phyloP scores from a whole-genome alignment of 1,140 invertebrate genomes.

The Magallana angulata region DNA sequence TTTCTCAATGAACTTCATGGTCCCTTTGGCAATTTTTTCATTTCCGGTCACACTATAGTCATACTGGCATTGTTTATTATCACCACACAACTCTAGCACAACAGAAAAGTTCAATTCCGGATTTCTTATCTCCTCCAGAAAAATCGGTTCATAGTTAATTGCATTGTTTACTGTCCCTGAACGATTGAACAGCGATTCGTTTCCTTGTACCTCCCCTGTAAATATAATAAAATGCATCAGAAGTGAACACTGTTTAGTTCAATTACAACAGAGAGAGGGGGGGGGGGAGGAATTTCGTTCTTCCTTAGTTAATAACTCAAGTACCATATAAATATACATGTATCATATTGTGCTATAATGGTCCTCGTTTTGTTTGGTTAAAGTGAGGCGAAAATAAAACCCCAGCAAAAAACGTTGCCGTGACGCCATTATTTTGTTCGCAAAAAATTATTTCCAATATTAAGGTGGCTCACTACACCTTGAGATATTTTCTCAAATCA shows the following conservation, averaged over 20 bases:
- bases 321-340: too few relatives aligned
- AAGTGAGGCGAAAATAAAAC: too few relatives aligned
- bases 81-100: conserved; percentile 63
- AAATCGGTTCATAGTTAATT: conserved; percentile 55
- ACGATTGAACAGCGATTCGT: conserved; percentile 53
- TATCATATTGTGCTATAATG: too few relatives aligned
- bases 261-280: background rate
- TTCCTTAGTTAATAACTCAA: too few relatives aligned
- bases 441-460: too few relatives aligned
- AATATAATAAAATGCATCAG: background rate
- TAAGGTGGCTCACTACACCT: too few relatives aligned
- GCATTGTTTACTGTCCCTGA: background rate
- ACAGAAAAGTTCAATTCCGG: conserved; percentile 56
- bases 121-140: conserved; percentile 56
- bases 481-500: too few relatives aligned
- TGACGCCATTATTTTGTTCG: too few relatives aligned
- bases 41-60: conserved; percentile 71
- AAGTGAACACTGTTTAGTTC: background rate
- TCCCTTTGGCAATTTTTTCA: conserved; percentile 65
- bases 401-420: too few relatives aligned
- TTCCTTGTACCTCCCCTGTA: conserved; percentile 40
- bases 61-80: conserved; percentile 70
- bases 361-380: too few relatives aligned
- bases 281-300: too few relatives aligned
- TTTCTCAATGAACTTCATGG: conserved; percentile 66